These are phyloP conservation scores for Drosophila mulleri DNA, from an alignment of 2,888 invertebrate species.

Conservation along the genomic window DNA sequence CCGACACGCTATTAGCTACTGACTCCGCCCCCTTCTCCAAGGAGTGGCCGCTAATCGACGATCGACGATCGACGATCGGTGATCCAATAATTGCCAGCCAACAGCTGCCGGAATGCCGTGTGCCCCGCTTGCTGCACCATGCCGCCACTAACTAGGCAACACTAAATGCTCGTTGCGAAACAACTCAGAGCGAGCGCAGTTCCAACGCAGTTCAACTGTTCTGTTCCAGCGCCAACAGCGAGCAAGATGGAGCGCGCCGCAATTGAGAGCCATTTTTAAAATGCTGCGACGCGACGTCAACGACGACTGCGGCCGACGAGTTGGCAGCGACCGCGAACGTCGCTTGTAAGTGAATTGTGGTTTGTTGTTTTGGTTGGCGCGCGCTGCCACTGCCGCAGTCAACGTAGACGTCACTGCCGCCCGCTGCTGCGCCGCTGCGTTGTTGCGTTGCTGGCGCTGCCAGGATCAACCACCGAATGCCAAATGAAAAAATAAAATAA, in stretches of 20 bases:
- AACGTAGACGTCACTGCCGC: conserved; percentile 32
- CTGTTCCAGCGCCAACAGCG: no score
- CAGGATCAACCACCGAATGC: conserved; percentile 67
- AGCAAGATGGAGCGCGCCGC: conserved; percentile 10
- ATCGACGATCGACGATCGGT: conserved; percentile 1
- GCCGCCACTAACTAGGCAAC: conserved; percentile 64
- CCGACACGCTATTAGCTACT: conserved; percentile 1
- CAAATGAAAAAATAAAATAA: conserved; percentile 46
- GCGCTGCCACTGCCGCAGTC: conserved; percentile 38
- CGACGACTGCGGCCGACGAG: conserved; percentile 22
- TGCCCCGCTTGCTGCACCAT: conserved; percentile 39
- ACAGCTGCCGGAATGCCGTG: conserved; percentile 10
- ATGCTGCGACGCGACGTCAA: conserved; percentile 21
- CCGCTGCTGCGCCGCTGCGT: conserved; percentile 29
- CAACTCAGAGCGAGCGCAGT: conserved; percentile 9
- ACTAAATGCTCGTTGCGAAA: conserved; percentile 43
- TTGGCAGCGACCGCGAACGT: conserved; percentile 64
- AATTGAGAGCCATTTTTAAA: conserved; percentile 54
- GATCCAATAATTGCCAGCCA: no score
- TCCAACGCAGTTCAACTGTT: conserved; percentile 45
- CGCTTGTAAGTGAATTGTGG: conserved; percentile 83
- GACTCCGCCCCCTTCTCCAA: conserved; percentile 52
- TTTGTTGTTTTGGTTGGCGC: conserved; percentile 82
- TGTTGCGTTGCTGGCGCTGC: conserved; percentile 52
- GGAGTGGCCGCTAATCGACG: conserved; percentile 11